Base-by-base conservation (phyloP, 2,888 invertebrate genomes). In the Crossocerus cetratus region DNA sequence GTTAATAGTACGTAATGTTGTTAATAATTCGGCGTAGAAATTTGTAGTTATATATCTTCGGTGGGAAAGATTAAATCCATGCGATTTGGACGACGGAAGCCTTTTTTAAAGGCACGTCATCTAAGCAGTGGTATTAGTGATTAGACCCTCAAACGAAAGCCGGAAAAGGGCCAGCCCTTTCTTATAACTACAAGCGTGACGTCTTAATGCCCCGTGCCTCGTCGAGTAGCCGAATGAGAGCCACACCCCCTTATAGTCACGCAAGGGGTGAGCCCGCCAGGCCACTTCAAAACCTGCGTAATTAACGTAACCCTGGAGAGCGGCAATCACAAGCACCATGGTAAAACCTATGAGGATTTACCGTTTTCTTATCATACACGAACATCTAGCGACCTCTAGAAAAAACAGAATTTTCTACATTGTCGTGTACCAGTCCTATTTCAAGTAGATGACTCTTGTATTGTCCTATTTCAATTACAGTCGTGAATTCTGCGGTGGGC, bases 221-320 rank as follows among this genome's bases (percentile, higher is more conserved):
- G 75, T 61, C 60, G 72, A 65, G 69, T 22, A 64, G 60, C 68
- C 75, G 75, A 76, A 83, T 77, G 83, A 82, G 79, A 83, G 80
- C 80, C 86, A 80, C 86, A 81, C 86, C 86, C 84, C 78, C 64
- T 72, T 66, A 61, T 75, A 74, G 86, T 86, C 86, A 87, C 87
- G 87, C 87, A 79, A 86, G 75, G 80, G 67, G 66, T 70, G 83
- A 83, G 76, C 76, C 81, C 76, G 62, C 75, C 64, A 72, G 67
- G 63, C 66, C 73, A 61, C 72, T 71, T 78, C 69, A 74, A 81
- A 81, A 72, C 82, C 62, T 62, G 53, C 57, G 61, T 81, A 81
- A 81, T 81, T 82, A 83, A 81, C 68, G 69, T 71, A 66, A 57
- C 75, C 67, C 75, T 60, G 53, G 74, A 69, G 74, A 72, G 67